Evolutionary conservation across 2,797 vertebrate species (phyloP).

Genomic region (Sebastes iracundus): DNA sequence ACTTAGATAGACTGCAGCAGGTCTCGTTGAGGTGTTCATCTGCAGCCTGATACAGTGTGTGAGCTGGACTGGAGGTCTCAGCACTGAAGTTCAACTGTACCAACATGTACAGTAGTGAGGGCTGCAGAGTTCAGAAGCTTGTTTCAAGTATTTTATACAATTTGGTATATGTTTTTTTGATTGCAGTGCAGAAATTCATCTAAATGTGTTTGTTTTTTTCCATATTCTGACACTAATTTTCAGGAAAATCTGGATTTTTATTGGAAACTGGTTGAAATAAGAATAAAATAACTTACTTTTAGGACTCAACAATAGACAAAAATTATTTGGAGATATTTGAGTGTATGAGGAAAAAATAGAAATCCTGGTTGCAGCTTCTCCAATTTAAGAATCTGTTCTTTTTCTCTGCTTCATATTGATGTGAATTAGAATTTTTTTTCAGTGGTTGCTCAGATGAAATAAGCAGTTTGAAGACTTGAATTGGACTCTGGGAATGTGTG

Average conservation of each 20-base stretch:
- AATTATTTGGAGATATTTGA: neutral
- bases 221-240: too few species aligned
- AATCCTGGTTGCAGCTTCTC: neutral
- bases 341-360: neutral
- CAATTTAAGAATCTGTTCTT: neutral
- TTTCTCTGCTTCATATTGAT: neutral
- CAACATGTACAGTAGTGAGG: slow-evolving; percentile 18
- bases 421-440: neutral
- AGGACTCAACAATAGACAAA: neutral
- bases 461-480: neutral
- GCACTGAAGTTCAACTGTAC: slow-evolving; percentile 1
- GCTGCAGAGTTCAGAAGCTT: neutral
- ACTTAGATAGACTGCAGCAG: neutral
- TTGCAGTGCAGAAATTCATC: too few species aligned
- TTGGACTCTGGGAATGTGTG: too few species aligned
- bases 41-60: slow-evolving; percentile 14
- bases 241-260: neutral
- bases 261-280: neutral
- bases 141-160: neutral
- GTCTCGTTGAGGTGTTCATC: neutral
- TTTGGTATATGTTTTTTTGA: neutral
- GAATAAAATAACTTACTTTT: neutral
- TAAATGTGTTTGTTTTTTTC: neutral
- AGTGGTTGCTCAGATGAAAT: neutral
- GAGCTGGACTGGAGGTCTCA: slow-evolving; percentile 25